A percentile compares a stretch with the other conserved stretches of the same genome.
Conservation (phyloP, 1,140 invertebrate species). For the Aleiodes sp. region DNA sequence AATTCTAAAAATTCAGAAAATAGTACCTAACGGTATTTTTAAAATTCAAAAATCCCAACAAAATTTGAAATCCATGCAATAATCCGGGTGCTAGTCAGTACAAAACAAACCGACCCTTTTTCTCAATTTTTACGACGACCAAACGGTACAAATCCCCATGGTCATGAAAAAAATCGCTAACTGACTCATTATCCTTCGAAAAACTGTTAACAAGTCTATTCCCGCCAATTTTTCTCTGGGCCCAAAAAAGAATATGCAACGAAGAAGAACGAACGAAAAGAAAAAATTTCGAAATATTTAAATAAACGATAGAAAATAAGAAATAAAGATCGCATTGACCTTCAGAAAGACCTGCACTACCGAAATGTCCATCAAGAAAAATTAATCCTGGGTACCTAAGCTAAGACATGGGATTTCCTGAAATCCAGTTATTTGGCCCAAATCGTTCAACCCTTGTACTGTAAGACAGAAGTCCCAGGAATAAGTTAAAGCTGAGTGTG, state of each 20-base stretch:
- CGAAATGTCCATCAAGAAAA: background rate
- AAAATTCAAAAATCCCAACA: background rate
- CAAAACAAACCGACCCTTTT: background rate
- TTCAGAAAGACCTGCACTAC: background rate
- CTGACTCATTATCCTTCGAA: background rate
- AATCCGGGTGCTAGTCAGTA: background rate
- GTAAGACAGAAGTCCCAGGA: background rate
- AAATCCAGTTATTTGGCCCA: constrained; percentile 44
- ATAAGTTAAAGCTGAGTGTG: background rate
- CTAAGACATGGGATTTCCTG: constrained; percentile 19
- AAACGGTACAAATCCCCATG: background rate
- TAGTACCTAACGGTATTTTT: background rate
- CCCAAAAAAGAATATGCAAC: too few relatives aligned
- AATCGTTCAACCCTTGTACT: background rate
- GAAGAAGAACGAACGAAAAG: too few relatives aligned
- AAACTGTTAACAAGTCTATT: background rate
- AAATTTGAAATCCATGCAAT: background rate
- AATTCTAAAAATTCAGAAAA: background rate
- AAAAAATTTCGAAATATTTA: background rate
- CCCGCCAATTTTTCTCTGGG: background rate
- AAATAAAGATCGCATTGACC: background rate
- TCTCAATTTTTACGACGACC: background rate
- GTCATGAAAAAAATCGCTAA: background rate
- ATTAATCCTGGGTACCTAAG: constrained; percentile 29
- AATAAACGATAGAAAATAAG: background rate